phyloP scores from a whole-genome alignment of 2,113 vertebrate species.

The Corythornis vintsioides region DNA sequence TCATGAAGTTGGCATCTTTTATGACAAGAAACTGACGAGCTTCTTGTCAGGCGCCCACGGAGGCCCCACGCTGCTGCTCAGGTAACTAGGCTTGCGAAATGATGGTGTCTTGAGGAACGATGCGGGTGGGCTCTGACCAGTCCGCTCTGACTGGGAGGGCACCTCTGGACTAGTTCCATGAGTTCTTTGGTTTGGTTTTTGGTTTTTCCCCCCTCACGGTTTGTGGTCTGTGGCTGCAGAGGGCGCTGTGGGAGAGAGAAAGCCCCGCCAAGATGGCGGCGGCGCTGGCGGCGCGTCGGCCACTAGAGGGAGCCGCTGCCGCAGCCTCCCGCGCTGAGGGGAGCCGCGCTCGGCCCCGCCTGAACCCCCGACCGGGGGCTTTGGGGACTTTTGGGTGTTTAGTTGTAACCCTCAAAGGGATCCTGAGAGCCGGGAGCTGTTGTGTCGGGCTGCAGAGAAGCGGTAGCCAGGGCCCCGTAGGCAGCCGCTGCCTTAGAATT shows the following conservation, averaged over 20 bases:
- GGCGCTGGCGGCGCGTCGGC: background rate
- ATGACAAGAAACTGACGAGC: background rate
- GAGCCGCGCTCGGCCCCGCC: too few relatives aligned
- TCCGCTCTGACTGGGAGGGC: background rate
- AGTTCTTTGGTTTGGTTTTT: too few relatives aligned
- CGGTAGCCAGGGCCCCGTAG: background rate
- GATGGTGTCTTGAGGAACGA: rapidly evolving
- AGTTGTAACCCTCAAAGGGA: background rate
- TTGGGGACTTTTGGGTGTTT: rapidly evolving
- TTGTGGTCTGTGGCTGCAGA: slow-evolving; percentile 15
- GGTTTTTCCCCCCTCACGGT: too few relatives aligned
- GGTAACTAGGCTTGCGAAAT: background rate
- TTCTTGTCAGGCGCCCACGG: rapidly evolving
- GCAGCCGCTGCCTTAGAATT: rapidly evolving
- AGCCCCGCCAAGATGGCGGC: background rate
- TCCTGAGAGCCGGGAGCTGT: background rate
- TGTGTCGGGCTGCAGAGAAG: background rate
- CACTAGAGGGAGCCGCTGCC: background rate
- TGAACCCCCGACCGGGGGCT: rapidly evolving
- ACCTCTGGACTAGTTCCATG: rapidly evolving
- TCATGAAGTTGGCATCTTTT: background rate
- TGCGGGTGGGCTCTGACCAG: background rate
- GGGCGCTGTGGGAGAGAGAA: slow-evolving; percentile 41
- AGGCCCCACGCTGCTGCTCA: rapidly evolving
- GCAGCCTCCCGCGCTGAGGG: background rate